Conservation (phyloP, 2,797 vertebrate species). For the Triplophysa bombifrons region DNA sequence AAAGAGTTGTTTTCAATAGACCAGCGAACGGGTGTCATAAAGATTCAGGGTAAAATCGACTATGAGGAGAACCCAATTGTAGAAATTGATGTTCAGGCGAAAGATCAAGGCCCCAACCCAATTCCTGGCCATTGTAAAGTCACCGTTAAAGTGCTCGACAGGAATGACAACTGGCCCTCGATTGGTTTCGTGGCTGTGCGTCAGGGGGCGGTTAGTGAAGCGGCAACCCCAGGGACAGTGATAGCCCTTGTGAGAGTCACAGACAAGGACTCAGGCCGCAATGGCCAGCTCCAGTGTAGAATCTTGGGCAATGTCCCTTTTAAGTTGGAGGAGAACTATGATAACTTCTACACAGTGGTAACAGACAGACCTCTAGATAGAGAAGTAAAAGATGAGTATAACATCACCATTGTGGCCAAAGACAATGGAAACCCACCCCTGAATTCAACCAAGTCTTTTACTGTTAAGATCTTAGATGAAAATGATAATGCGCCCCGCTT, state of each 20-base stretch:
- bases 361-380: slow-evolving; percentile 93
- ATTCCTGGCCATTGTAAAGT: slow-evolving; percentile 99
- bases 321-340: slow-evolving; percentile 95
- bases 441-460: slow-evolving; percentile 96
- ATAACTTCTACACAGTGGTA: slow-evolving; percentile 96
- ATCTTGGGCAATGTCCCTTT: slow-evolving; percentile 94
- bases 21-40: slow-evolving; percentile 92
- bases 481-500: slow-evolving; percentile 97
- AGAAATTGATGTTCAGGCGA: slow-evolving; percentile 95
- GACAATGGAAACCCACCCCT: slow-evolving; percentile 92
- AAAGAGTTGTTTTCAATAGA: slow-evolving; percentile 97
- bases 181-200: slow-evolving; percentile 97
- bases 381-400: slow-evolving; percentile 94
- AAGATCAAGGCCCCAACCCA: slow-evolving; percentile 96
- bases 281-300: slow-evolving; percentile 95
- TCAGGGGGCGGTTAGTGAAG: slow-evolving; percentile 97
- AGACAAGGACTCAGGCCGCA: slow-evolving; percentile 94
- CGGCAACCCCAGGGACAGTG: slow-evolving; percentile 92
- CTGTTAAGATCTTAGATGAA: slow-evolving; percentile 94
- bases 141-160: slow-evolving; percentile 93
- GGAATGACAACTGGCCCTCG: slow-evolving; percentile 95
- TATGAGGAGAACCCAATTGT: slow-evolving; percentile 94
- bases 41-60: slow-evolving; percentile 95
- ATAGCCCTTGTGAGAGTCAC: slow-evolving; percentile 96
- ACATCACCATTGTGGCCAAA: slow-evolving; percentile 95